Percentiles rank a stretch among this genome's conserved stretches.
These are phyloP conservation scores for Loris lydekkerianus DNA, from an alignment of 2,797 vertebrate genomes.

Conservation along the genomic window DNA sequence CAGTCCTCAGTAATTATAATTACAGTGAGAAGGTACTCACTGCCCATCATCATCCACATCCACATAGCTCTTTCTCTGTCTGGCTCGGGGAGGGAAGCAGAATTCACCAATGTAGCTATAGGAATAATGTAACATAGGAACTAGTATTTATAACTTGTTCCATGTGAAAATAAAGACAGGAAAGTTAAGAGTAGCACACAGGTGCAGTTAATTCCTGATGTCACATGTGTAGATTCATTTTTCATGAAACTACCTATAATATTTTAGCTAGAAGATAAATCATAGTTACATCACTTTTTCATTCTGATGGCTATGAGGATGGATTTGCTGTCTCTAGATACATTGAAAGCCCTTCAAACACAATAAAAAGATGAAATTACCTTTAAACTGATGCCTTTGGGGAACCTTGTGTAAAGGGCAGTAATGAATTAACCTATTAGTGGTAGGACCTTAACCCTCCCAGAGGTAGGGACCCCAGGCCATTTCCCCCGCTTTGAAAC, in stretches of 20 bases:
- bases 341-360: background rate
- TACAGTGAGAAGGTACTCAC: background rate
- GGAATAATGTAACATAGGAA: background rate
- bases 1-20: background rate
- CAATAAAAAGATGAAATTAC: background rate
- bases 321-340: background rate
- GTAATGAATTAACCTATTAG: background rate
- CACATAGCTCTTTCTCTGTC: background rate
- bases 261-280: background rate
- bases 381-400: background rate
- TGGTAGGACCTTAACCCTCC: background rate
- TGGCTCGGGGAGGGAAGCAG: background rate
- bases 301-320: background rate
- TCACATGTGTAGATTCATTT: background rate
- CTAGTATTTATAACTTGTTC: background rate
- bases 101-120: background rate
- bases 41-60: background rate
- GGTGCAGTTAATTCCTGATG: background rate
- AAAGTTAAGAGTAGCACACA: background rate
- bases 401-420: background rate
- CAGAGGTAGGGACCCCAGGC: background rate
- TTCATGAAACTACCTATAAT: background rate
- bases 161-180: background rate
- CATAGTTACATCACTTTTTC: background rate
- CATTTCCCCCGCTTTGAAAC: background rate